These are phyloP conservation scores for Myotis findleyi DNA, from an alignment of 2,797 vertebrate genomes.

Conservation along the genomic window DNA sequence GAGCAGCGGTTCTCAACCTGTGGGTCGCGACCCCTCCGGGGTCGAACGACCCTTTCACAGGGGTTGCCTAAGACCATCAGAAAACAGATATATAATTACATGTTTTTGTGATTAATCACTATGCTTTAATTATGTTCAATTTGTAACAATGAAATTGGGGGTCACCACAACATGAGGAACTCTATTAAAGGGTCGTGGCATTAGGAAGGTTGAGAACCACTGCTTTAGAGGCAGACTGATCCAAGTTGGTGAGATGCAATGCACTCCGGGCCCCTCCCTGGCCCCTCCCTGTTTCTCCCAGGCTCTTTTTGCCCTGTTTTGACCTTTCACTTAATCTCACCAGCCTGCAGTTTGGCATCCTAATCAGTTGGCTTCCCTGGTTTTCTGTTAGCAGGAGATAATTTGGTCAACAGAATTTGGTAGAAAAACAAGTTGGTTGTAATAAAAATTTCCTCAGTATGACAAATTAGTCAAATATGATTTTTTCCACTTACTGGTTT, in stretches of 20 bases:
- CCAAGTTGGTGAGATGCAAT: neutral
- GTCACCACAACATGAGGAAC: too few relatives aligned
- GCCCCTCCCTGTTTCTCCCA: neutral
- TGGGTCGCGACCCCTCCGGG: too few relatives aligned
- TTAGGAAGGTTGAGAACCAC: too few relatives aligned
- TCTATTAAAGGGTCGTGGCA: too few relatives aligned
- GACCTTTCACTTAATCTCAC: slow-evolving; percentile 33
- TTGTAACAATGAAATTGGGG: too few relatives aligned
- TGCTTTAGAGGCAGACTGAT: neutral
- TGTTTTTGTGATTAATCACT: too few relatives aligned
- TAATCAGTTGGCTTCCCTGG: slow-evolving; percentile 40
- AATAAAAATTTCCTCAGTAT: slow-evolving; percentile 40
- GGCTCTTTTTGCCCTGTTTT: neutral
- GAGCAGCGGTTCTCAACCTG: neutral
- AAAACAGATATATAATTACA: too few relatives aligned
- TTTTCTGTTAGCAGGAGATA: slow-evolving; percentile 50
- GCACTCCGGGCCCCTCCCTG: too few relatives aligned
- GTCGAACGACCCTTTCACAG: too few relatives aligned
- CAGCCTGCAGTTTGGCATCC: neutral
- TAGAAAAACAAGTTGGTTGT: slow-evolving; percentile 59
- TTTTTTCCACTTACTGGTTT: neutral
- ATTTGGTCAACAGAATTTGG: slow-evolving; percentile 38
- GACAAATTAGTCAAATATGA: slow-evolving; percentile 21
- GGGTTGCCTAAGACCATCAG: too few relatives aligned
- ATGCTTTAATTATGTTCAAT: too few relatives aligned